Evolutionary conservation across 2,888 invertebrate species (phyloP), one percentile per base, ranked within the genome.

Genomic region (Stegana nigrithorax): DNA sequence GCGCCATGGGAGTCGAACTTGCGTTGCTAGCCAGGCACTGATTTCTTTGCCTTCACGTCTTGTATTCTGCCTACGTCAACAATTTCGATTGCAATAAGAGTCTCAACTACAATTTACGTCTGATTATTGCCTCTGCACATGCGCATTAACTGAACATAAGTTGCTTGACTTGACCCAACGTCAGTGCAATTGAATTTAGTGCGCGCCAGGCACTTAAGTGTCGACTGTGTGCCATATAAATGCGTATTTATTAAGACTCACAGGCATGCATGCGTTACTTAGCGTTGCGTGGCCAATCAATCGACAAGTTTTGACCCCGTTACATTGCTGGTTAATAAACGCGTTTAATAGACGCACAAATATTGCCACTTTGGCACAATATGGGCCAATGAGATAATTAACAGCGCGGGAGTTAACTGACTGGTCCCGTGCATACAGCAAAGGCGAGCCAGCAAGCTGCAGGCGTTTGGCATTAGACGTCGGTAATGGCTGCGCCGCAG

Each of bases 11-110:
- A 78, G 29, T 19, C 7, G 29, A 72, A n/a, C n/a, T n/a, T n/a
- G n/a, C n/a, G n/a, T n/a, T 75, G 71, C 75, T 76, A 74, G 76
- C 73, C 73, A 76, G 77, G 73, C 79, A 74, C 73, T 78, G 75
- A 76, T 75, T 78, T 70, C 50, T 60, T 65, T 60, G 17, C 63
- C 19, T 12, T 27, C 50, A 10, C 25, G 19, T 39, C 17, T n/a
- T 8, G 6, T 39, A 17, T n/a, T 39, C 17, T 39, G n/a, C n/a
- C n/a, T n/a, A n/a, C n/a, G n/a, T n/a, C n/a, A n/a, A n/a, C n/a
- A n/a, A n/a, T n/a, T n/a, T n/a, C n/a, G n/a, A n/a, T n/a, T n/a
- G n/a, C n/a, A n/a, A n/a, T n/a, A 19, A 39, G 29, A 36, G 42
- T 57, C 62, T 62, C 74, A 68, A 68, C 71, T 78, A 76, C 77